Base-by-base conservation (phyloP, 1,140 invertebrate genomes). In the Drosophila nigromelanica region DNA sequence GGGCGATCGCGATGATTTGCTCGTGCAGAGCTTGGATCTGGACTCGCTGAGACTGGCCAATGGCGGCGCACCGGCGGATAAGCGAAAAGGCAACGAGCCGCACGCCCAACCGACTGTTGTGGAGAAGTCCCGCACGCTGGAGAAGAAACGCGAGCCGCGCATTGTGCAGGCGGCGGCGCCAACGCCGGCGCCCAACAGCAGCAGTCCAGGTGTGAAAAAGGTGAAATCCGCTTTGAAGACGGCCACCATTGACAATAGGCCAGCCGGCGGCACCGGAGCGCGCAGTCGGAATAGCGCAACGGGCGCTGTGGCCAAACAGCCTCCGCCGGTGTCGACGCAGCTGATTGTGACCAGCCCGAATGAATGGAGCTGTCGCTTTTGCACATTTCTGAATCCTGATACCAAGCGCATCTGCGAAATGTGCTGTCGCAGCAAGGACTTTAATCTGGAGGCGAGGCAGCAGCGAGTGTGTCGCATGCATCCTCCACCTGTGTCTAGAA, bases 351-450 rank as follows among this genome's bases (percentile, higher is more conserved):
- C 81, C 10, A 78, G 78, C 56, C 77, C 89, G 21, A 89, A 87
- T 47, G 91, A 92, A 33, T 96, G 96, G 96, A 93, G 94, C 62
- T 96, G 95, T 89, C 92, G 92, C 0, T 93, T 93, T 30, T 96
- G 96, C 90, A 96, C 95, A 15, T 96, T 93, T 91, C 90, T 95
- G 2, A 96, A 96, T 90, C 76, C 92, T 3, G 77, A 90, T 5
- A 82, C 91, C 0, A 93, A 87, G 48, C 93, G 94, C 24, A 94
- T 96, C 71, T 96, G 96, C 86, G 95, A 95, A 63, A 96, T 96
- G 93, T 96, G 96, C 81, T 93, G 93, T 21, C 95, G 95, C 77
- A 91, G 82, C 52, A 91, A 91, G 74, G 90, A 92, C 52, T 91
- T 89, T 27, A 90, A 81, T 62, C 56, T 83, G 33, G 83, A 91